phyloP scores from a whole-genome alignment of 2,797 vertebrate species.

The Tragelaphus eurycerus region DNA sequence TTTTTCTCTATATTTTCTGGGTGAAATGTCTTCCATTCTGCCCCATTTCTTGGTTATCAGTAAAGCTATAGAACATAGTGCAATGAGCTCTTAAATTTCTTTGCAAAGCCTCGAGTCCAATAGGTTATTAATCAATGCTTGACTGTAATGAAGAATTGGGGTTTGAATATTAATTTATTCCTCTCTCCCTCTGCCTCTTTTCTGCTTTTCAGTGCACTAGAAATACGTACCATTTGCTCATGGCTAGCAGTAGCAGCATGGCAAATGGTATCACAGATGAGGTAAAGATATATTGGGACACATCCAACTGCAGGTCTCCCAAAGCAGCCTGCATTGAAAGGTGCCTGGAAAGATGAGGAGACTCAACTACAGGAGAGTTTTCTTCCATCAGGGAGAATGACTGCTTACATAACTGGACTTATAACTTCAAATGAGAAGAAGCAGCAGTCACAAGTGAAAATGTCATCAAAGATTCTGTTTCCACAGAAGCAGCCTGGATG shows the following conservation, averaged over 20 bases:
- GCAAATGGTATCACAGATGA: neutral
- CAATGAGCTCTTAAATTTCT: neutral
- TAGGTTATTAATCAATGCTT: neutral
- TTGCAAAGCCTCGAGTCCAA: neutral
- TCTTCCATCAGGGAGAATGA: neutral
- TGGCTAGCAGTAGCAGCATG: neutral
- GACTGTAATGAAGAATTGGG: neutral
- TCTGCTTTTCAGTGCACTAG: neutral
- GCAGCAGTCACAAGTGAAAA: constrained; percentile 22
- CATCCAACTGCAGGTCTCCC: neutral
- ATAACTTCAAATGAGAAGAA: constrained; percentile 38
- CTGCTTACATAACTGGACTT: constrained; percentile 16
- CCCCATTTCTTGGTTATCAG: neutral
- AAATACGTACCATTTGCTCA: neutral
- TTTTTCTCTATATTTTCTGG: constrained; percentile 24
- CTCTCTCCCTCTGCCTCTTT: neutral
- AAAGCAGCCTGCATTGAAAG: neutral
- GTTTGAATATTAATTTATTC: neutral
- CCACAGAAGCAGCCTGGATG: neutral
- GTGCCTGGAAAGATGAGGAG: neutral
- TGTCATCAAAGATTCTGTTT: neutral
- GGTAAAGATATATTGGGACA: neutral
- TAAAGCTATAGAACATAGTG: neutral
- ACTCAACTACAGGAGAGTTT: neutral
- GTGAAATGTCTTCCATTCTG: neutral